Evolutionary conservation across 2,797 vertebrate species (phyloP).

Genomic region (Argyrosomus regius): DNA sequence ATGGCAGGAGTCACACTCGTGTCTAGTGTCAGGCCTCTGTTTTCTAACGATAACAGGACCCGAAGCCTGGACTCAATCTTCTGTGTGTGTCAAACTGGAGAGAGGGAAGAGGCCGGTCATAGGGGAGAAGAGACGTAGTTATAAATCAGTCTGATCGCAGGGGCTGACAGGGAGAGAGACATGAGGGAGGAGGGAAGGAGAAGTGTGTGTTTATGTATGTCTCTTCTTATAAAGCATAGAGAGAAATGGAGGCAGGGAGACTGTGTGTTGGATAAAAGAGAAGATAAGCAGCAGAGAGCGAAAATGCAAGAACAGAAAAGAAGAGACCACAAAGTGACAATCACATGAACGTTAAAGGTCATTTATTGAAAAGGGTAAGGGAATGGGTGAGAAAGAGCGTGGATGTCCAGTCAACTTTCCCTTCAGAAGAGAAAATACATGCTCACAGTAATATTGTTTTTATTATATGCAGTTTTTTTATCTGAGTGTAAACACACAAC

Average conservation of each 20-base stretch:
- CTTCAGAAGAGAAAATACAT: neutral
- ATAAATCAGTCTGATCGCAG: slow-evolving; percentile 41
- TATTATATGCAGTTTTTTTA: slow-evolving; percentile 25
- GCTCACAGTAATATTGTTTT: slow-evolving; percentile 18
- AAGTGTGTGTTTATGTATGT: neutral
- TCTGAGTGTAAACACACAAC: slow-evolving; percentile 25
- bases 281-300: neutral
- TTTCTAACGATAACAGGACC: slow-evolving; percentile 49
- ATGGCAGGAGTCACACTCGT: slow-evolving; percentile 14
- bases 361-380: neutral
- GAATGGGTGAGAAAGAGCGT: neutral
- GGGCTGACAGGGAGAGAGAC: slow-evolving; percentile 17
- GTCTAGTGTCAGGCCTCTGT: slow-evolving; percentile 18
- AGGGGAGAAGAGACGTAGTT: slow-evolving; percentile 5
- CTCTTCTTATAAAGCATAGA: slow-evolving; percentile 14
- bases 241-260: neutral
- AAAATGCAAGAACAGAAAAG: neutral
- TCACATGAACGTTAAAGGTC: neutral
- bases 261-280: neutral
- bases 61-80: slow-evolving; percentile 52
- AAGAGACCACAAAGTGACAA: neutral
- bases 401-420: slow-evolving; percentile 10
- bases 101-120: slow-evolving; percentile 21
- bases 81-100: slow-evolving; percentile 28
- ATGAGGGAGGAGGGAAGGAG: neutral